phyloP scores from a whole-genome alignment of 2,888 invertebrate species.

The Chesias legatella region DNA sequence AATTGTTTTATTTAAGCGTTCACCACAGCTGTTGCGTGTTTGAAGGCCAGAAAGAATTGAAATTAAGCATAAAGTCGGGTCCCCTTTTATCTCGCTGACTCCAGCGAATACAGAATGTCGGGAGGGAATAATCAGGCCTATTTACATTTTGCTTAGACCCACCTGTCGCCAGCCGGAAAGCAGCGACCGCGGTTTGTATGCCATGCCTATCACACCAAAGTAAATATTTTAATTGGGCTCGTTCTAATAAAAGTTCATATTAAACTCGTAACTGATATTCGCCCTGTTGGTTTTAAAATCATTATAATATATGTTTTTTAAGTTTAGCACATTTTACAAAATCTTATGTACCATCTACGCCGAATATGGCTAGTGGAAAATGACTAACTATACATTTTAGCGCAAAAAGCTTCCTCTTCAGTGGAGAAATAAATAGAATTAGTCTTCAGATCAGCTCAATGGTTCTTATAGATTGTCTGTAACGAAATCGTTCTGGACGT shows the following conservation, averaged over 20 bases:
- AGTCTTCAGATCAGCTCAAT: too few species aligned
- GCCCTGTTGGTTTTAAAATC: too few species aligned
- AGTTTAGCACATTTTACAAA: too few species aligned
- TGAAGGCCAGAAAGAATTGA: constrained; percentile 33
- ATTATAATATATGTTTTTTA: too few species aligned
- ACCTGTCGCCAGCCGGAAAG: constrained; percentile 48
- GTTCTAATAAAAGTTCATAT: constrained; percentile 26
- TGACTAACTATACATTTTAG: too few species aligned
- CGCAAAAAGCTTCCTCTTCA: too few species aligned
- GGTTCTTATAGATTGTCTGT: too few species aligned
- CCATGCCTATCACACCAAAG: constrained; percentile 34
- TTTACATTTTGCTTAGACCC: constrained; percentile 64
- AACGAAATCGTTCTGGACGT: too few species aligned
- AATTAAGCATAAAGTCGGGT: constrained; percentile 46
- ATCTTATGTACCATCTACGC: too few species aligned
- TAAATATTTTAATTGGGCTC: constrained; percentile 38
- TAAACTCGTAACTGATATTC: too few species aligned
- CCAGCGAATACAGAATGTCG: constrained; percentile 55
- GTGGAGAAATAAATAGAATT: too few species aligned
- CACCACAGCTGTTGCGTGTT: constrained; percentile 25
- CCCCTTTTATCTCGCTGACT: constrained; percentile 52
- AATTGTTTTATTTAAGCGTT: constrained; percentile 27
- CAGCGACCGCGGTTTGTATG: constrained; percentile 26
- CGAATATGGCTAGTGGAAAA: too few species aligned
- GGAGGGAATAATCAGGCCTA: constrained; percentile 57